These are phyloP conservation scores for Ochropleura plecta DNA, from an alignment of 2,888 invertebrate species.

Conservation along the genomic window DNA sequence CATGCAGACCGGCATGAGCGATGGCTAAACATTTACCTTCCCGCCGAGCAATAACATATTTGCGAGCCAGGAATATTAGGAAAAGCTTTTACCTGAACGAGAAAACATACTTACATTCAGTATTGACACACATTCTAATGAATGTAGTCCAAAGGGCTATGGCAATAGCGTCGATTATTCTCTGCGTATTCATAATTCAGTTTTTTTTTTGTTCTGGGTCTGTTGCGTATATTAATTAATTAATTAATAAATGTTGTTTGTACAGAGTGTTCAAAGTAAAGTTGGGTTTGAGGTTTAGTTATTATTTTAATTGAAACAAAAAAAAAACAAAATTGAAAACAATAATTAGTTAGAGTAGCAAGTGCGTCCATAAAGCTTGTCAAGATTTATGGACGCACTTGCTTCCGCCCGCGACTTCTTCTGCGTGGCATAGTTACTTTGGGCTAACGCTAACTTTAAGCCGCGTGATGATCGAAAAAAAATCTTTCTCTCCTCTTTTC, in stretches of 20 bases:
- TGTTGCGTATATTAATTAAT: conserved; percentile 40
- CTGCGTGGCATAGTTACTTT: too few relatives aligned
- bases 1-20: conserved; percentile 55
- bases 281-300: conserved; percentile 13
- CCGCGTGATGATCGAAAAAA: too few relatives aligned
- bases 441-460: too few relatives aligned
- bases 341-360: conserved; percentile 22
- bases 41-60: conserved; percentile 71
- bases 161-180: conserved; percentile 60
- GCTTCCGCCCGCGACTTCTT: too few relatives aligned
- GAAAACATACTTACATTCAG: conserved; percentile 67
- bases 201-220: conserved; percentile 16
- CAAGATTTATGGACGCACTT: neutral
- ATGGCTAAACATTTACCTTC: conserved; percentile 65
- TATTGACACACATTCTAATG: conserved; percentile 72
- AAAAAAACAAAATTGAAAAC: too few relatives aligned
- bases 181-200: conserved; percentile 33
- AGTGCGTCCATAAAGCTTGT: too few relatives aligned
- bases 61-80: conserved; percentile 74
- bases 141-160: conserved; percentile 61
- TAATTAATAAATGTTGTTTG: conserved; percentile 59
- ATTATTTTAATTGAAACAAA: conserved; percentile 35
- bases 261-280: conserved; percentile 29
- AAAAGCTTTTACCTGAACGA: conserved; percentile 79
- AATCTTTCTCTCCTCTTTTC: too few relatives aligned